These are phyloP conservation scores for Ochotona curzoniae DNA, from an alignment of 2,113 vertebrate genomes.

Conservation along the genomic window DNA sequence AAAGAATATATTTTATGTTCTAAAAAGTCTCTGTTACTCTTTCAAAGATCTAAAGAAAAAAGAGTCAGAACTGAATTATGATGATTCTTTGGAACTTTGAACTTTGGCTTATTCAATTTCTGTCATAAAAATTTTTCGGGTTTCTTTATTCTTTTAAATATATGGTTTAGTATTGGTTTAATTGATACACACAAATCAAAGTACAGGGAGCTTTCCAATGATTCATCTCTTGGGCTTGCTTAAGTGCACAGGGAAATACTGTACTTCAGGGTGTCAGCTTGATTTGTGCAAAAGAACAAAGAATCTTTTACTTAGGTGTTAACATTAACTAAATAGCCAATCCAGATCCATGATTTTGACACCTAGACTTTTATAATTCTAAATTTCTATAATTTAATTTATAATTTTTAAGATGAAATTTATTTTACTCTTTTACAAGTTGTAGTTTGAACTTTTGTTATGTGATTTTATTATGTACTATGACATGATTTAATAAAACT, in stretches of 20 bases:
- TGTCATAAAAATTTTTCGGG: conserved; percentile 75
- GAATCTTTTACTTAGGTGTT: conserved; percentile 41
- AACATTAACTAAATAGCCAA: conserved; percentile 59
- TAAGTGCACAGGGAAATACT: conserved; percentile 68
- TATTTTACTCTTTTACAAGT: neutral
- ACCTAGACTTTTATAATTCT: neutral
- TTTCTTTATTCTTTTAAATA: conserved; percentile 71
- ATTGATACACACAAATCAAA: conserved; percentile 67
- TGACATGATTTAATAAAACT: neutral
- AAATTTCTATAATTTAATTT: neutral
- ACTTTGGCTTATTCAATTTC: conserved; percentile 67
- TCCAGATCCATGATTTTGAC: conserved; percentile 20
- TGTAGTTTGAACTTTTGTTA: neutral
- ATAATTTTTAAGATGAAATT: neutral
- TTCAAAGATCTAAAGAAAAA: conserved; percentile 70
- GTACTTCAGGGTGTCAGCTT: conserved; percentile 59
- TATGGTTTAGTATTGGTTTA: conserved; percentile 59
- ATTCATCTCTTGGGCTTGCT: conserved; percentile 65
- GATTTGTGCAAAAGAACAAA: conserved; percentile 65
- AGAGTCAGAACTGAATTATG: conserved; percentile 63
- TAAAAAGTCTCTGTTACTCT: neutral
- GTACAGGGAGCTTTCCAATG: conserved; percentile 50
- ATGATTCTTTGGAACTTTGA: conserved; percentile 57
- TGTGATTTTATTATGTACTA: neutral
- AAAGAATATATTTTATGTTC: neutral